phyloP scores from a whole-genome alignment of 1,140 invertebrate species.

The Diabrotica virgifera region DNA sequence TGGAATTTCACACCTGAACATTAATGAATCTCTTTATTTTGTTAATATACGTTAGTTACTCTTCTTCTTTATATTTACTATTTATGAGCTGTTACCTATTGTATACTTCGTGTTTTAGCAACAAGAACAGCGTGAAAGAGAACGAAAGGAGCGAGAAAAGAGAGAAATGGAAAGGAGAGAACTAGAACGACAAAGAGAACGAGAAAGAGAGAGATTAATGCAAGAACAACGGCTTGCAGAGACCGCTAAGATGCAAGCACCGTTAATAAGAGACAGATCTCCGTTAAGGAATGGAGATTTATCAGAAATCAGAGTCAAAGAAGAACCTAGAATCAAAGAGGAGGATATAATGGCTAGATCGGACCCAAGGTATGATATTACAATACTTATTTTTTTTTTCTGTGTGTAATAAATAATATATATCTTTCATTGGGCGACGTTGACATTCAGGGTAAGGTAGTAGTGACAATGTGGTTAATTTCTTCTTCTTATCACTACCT shows the following conservation, averaged over 20 bases:
- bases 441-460: too few species aligned
- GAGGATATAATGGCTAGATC: slow-evolving; percentile 50
- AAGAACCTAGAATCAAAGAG: slow-evolving; percentile 61
- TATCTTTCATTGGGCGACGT: too few species aligned
- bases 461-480: too few species aligned
- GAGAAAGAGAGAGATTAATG: slow-evolving; percentile 55
- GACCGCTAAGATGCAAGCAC: slow-evolving; percentile 50
- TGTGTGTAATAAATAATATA: too few species aligned
- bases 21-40: neutral
- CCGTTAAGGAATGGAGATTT: slow-evolving; percentile 64
- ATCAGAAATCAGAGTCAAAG: slow-evolving; percentile 59
- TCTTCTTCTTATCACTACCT: too few species aligned
- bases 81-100: too few species aligned
- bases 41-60: neutral
- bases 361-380: slow-evolving; percentile 39
- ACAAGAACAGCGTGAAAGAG: slow-evolving; percentile 61
- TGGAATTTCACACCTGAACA: too few species aligned
- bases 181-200: slow-evolving; percentile 50
- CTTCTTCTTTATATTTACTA: too few species aligned
- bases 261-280: slow-evolving; percentile 59
- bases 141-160: slow-evolving; percentile 68
- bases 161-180: slow-evolving; percentile 67
- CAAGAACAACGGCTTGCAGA: slow-evolving; percentile 56
- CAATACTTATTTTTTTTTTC: neutral
- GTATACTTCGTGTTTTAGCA: slow-evolving; percentile 40